phyloP scores from a whole-genome alignment of 1,140 invertebrate species.

The Pentalonia nigronervosa region DNA sequence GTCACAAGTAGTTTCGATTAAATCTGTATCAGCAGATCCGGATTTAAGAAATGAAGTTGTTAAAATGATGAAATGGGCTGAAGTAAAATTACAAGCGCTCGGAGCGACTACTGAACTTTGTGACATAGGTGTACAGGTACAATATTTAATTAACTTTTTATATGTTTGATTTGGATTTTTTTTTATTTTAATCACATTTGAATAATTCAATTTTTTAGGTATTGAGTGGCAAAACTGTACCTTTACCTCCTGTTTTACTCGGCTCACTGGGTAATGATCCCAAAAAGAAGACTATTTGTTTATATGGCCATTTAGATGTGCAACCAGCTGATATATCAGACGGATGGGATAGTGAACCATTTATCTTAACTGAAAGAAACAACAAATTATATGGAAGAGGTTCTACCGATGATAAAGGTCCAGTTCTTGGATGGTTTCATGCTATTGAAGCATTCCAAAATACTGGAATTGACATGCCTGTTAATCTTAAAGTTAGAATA shows the following conservation, averaged over 20 bases:
- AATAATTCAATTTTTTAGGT: not conserved
- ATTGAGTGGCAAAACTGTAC: constrained; percentile 31
- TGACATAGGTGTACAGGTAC: constrained; percentile 79
- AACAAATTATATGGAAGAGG: constrained; percentile 93
- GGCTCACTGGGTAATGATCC: constrained; percentile 84
- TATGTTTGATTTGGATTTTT: not conserved
- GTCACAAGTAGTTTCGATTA: constrained; percentile 88
- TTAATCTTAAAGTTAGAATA: constrained; percentile 85
- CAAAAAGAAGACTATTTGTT: constrained; percentile 82
- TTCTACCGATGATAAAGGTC: constrained; percentile 93
- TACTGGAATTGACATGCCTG: constrained; percentile 75
- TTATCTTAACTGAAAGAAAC: constrained; percentile 85
- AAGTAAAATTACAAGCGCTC: constrained; percentile 75
- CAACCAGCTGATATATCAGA: constrained; percentile 91
- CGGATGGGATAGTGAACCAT: constrained; percentile 96
- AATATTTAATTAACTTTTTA: not conserved
- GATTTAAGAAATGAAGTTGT: constrained; percentile 77
- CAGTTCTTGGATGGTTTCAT: constrained; percentile 92
- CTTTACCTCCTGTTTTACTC: constrained; percentile 87
- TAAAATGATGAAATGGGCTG: constrained; percentile 83
- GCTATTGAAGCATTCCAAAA: constrained; percentile 88
- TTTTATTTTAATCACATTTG: not conserved
- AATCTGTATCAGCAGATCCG: constrained; percentile 93
- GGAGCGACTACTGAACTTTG: constrained; percentile 79
- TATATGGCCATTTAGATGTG: constrained; percentile 98